These are phyloP conservation scores for Sebastes fasciatus DNA, from an alignment of 2,113 vertebrate species.

Conservation along the genomic window DNA sequence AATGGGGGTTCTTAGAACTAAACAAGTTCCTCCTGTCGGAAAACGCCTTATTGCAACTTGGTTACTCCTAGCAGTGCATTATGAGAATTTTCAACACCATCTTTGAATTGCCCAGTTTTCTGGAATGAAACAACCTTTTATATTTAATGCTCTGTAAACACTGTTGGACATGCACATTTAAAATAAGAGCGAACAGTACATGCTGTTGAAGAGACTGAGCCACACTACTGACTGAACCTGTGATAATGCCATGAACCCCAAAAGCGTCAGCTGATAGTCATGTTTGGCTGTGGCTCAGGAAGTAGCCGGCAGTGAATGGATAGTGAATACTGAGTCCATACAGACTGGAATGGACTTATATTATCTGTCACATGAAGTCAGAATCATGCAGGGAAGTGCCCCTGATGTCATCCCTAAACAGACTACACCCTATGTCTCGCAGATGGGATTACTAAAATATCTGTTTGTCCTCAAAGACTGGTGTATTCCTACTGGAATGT, in stretches of 20 bases:
- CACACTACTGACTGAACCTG: conserved; percentile 43
- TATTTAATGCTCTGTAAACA: conserved; percentile 5
- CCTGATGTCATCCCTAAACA: neutral
- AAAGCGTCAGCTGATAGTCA: conserved; percentile 59
- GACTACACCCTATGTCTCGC: neutral
- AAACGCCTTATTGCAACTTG: neutral
- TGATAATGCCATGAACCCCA: conserved; percentile 16
- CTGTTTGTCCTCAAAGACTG: neutral
- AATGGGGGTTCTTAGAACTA: too few relatives aligned
- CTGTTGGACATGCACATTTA: neutral
- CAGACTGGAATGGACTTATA: neutral
- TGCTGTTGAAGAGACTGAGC: neutral
- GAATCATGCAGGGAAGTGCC: neutral
- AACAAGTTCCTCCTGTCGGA: too few relatives aligned
- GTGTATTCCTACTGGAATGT: neutral
- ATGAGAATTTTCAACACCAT: neutral
- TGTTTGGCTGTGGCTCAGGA: conserved; percentile 18
- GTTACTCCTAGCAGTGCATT: neutral
- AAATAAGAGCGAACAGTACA: neutral
- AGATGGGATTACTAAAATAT: neutral
- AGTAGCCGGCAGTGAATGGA: neutral
- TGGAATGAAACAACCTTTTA: neutral
- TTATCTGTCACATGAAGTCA: neutral
- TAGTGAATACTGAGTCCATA: neutral
- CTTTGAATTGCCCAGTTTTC: neutral